Percentiles rank a stretch among this genome's conserved stretches.
These are phyloP conservation scores for Rhegmatorhina hoffmannsi DNA, from an alignment of 2,113 vertebrate species.

Conservation along the genomic window DNA sequence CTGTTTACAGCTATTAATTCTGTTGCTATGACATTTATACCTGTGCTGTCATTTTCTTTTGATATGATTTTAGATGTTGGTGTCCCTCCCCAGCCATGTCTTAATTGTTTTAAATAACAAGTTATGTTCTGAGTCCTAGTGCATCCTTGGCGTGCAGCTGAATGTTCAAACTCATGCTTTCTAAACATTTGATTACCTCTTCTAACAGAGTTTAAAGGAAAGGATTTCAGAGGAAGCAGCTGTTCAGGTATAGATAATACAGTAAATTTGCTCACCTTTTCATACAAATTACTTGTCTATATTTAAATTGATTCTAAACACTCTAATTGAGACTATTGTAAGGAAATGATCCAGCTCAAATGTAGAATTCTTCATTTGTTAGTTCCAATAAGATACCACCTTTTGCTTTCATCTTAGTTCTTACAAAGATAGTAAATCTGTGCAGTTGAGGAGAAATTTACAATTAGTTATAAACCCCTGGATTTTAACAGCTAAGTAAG, in stretches of 20 bases:
- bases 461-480: not conserved
- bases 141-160: slow-evolving; percentile 51
- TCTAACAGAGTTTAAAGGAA: not conserved
- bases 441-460: not conserved
- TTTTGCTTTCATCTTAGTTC: not conserved
- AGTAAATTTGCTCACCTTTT: slow-evolving; percentile 5
- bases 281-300: not conserved
- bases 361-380: not conserved
- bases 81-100: not conserved
- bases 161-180: not conserved
- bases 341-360: not conserved
- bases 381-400: not conserved
- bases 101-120: not conserved
- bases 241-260: not conserved
- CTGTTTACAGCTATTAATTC: not conserved
- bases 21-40: not conserved
- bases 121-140: not conserved
- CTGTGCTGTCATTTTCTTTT: not conserved
- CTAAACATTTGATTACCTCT: not conserved
- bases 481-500: not conserved
- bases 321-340: not conserved
- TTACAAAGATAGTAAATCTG: not conserved
- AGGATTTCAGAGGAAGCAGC: slow-evolving; percentile 2
- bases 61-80: not conserved
- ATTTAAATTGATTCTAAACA: not conserved